Conservation (phyloP, 2,113 vertebrate species). For the Hippocampus mohnikei region DNA sequence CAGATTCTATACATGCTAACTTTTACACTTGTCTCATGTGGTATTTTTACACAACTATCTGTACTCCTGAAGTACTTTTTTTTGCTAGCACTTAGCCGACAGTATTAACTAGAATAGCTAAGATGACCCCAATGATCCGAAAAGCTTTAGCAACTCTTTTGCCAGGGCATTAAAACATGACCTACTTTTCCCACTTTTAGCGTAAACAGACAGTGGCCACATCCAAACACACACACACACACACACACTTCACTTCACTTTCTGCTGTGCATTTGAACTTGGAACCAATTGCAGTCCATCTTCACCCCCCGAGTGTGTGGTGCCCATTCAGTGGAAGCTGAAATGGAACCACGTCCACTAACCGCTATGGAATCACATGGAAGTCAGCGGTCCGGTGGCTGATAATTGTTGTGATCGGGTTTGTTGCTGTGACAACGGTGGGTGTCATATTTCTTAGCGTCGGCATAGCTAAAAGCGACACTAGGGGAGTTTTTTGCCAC, state of each 20-base stretch:
- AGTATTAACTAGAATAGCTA: not conserved
- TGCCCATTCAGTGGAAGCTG: not conserved
- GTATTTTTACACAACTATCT: not conserved
- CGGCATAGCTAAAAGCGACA: conserved; percentile 32
- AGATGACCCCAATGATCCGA: not conserved
- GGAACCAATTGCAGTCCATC: not conserved
- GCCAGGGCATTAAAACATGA: conserved; percentile 1
- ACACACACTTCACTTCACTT: conserved; percentile 14
- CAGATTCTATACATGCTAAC: too few relatives aligned
- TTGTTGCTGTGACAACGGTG: conserved; percentile 39
- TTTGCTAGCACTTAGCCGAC: too few relatives aligned
- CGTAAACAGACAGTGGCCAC: not conserved
- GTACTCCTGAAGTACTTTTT: too few relatives aligned
- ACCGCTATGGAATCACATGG: conserved; percentile 28
- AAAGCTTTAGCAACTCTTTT: not conserved
- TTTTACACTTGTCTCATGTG: too few relatives aligned
- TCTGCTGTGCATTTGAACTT: conserved; percentile 5
- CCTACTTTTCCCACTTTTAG: not conserved
- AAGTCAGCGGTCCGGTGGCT: conserved; percentile 14
- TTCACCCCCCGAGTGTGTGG: not conserved
- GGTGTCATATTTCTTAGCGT: conserved; percentile 52
- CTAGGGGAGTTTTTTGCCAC: conserved; percentile 9
- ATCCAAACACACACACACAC: not conserved
- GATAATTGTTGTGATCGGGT: conserved; percentile 42
- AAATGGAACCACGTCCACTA: not conserved